phyloP scores from a whole-genome alignment of 2,113 vertebrate species.

The Entelurus aequoreus region DNA sequence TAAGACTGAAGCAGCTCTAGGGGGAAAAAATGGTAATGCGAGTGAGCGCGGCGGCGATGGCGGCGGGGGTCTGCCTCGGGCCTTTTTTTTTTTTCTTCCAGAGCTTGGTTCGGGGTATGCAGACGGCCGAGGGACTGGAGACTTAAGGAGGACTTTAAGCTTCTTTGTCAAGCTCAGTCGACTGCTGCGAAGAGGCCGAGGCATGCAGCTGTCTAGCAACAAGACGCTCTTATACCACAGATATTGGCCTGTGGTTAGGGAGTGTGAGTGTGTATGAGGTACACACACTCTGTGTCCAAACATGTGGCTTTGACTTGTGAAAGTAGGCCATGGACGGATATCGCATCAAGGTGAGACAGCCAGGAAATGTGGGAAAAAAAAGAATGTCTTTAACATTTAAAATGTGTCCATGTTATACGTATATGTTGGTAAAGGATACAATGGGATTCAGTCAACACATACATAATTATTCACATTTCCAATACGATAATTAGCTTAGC shows the following conservation, averaged over 20 bases:
- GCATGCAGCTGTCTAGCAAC: slow-evolving; percentile 73
- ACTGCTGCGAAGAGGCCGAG: slow-evolving; percentile 61
- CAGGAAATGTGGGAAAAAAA: slow-evolving; percentile 9
- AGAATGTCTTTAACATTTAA: not conserved
- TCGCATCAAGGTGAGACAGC: slow-evolving; percentile 40
- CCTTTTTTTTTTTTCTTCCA: slow-evolving; percentile 60
- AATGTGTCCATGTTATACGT: not conserved
- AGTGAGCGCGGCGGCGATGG: slow-evolving; percentile 39
- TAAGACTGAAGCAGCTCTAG: slow-evolving; percentile 55
- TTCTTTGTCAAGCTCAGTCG: slow-evolving; percentile 67
- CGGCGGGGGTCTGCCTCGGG: slow-evolving; percentile 61
- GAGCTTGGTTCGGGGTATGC: slow-evolving; percentile 56
- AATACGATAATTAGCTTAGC: too few species aligned
- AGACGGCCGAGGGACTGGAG: slow-evolving; percentile 61
- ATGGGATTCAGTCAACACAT: too few species aligned
- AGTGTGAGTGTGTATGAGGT: slow-evolving; percentile 38
- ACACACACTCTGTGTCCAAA: slow-evolving; percentile 41
- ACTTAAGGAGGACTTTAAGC: slow-evolving; percentile 72
- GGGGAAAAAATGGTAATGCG: slow-evolving; percentile 64
- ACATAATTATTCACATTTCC: too few species aligned
- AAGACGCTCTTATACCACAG: slow-evolving; percentile 62
- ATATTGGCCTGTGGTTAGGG: slow-evolving; percentile 56
- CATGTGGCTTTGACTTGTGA: slow-evolving; percentile 57
- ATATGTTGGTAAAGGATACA: too few species aligned
- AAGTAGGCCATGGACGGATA: slow-evolving; percentile 42